A percentile compares a stretch with the other conserved stretches of the same genome.
Conservation (phyloP, 1,140 invertebrate genomes). For the Trissolcus basalis region DNA sequence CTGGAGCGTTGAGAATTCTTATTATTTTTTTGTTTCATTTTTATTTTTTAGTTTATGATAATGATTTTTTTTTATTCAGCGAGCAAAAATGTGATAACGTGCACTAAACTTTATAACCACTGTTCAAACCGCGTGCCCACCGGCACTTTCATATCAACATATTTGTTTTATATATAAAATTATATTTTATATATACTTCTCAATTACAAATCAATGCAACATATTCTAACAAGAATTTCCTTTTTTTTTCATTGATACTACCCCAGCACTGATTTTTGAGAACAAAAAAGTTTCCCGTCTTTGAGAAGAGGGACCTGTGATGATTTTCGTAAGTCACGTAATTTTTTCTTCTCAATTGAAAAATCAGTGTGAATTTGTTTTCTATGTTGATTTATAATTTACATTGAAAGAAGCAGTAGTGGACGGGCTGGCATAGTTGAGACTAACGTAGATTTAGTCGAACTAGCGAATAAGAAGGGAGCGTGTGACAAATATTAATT, state of each 20-base stretch:
- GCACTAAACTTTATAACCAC: conserved; percentile 53
- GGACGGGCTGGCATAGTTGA: conserved; percentile 72
- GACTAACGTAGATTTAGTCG: conserved; percentile 70
- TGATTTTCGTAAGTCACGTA: no score
- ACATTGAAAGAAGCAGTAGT: conserved; percentile 64
- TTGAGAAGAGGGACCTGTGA: no score
- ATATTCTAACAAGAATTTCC: conserved; percentile 31
- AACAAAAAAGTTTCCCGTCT: no score
- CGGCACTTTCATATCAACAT: conserved; percentile 51
- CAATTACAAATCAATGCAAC: conserved; percentile 44
- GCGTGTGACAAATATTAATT: background rate
- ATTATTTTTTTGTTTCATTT: no score
- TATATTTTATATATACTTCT: conserved; percentile 34
- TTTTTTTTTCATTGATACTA: no score
- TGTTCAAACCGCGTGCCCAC: conserved; percentile 48
- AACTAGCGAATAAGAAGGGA: conserved; percentile 63
- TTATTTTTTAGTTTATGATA: background rate
- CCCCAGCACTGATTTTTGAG: no score
- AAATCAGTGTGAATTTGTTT: no score
- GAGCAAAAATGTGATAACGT: conserved; percentile 50
- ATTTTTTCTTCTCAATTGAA: no score
- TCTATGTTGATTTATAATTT: background rate
- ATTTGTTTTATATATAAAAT: conserved; percentile 43
- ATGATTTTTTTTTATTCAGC: conserved; percentile 40
- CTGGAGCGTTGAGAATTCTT: conserved; percentile 37